Evolutionary conservation across 64 coral and sea anemone species (phyloP).

Genomic region (Porites australiensis): DNA sequence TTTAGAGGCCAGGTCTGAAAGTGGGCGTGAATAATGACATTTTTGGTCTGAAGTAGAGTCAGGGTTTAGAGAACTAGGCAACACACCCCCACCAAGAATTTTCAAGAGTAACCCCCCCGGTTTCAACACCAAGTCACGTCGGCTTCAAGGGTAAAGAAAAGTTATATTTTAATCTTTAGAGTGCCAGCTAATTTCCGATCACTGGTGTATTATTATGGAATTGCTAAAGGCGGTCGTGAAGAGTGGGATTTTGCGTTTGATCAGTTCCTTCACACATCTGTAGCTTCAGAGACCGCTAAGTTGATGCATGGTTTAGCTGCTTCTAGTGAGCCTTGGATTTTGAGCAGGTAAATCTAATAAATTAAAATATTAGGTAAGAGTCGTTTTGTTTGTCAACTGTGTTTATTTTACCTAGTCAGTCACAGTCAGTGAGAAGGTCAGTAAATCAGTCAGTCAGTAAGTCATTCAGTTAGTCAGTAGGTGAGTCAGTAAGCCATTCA

Average conservation of each 20-base stretch:
- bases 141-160: not conserved
- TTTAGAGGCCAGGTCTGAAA: no score
- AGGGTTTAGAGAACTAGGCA: no score
- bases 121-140: no score
- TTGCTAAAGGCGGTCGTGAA: slow-evolving; percentile 69
- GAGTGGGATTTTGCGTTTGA: slow-evolving; percentile 89
- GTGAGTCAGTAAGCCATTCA: not conserved
- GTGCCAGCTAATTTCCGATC: slow-evolving; percentile 81
- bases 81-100: no score
- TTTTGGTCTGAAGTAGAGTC: no score
- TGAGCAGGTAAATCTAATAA: slow-evolving; percentile 58
- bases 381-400: no score
- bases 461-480: no score
- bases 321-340: slow-evolving; percentile 76
- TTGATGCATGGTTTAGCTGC: slow-evolving; percentile 72
- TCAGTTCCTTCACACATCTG: slow-evolving; percentile 45
- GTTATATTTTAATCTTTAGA: slow-evolving; percentile 21
- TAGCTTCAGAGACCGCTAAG: slow-evolving; percentile 70
- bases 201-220: slow-evolving; percentile 72
- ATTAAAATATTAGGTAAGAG: not conserved
- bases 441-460: no score
- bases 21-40: no score
- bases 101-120: no score
- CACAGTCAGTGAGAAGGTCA: no score
- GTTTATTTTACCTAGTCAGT: no score